Evolutionary conservation across 2,797 vertebrate species (phyloP).

Genomic region (Pipistrellus pygmaeus): DNA sequence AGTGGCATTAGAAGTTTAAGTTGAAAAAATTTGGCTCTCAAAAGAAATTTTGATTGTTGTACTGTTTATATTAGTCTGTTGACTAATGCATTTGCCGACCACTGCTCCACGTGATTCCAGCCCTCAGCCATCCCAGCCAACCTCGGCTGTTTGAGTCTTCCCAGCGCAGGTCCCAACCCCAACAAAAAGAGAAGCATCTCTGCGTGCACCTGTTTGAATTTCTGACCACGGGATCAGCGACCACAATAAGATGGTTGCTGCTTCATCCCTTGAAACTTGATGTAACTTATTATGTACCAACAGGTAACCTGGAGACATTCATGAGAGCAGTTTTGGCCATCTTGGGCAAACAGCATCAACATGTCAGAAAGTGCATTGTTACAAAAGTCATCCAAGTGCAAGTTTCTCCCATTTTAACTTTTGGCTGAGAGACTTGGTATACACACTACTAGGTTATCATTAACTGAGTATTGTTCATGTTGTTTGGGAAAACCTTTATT

Average conservation of each 20-base stretch:
- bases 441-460: background rate
- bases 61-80: too few relatives aligned
- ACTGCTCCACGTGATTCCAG: background rate
- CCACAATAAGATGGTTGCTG: background rate
- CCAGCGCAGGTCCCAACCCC: background rate
- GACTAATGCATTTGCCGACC: too few relatives aligned
- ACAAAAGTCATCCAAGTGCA: conserved; percentile 65
- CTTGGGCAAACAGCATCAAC: background rate
- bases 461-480: background rate
- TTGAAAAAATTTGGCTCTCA: too few relatives aligned
- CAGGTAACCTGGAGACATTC: background rate
- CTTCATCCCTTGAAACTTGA: background rate
- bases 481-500: conserved; percentile 62
- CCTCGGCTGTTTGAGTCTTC: background rate
- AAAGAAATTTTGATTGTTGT: too few relatives aligned
- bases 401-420: conserved; percentile 18
- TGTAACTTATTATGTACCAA: background rate
- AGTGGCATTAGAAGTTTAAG: too few relatives aligned
- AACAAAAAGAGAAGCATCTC: background rate
- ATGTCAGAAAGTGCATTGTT: conserved; percentile 63
- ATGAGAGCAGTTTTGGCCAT: background rate
- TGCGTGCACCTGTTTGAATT: background rate
- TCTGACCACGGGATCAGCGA: background rate
- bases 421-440: conserved; percentile 22
- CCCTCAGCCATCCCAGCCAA: background rate